Evolutionary conservation across 2,888 invertebrate species (phyloP).

Genomic region (Caenorhabditis doughertyi): DNA sequence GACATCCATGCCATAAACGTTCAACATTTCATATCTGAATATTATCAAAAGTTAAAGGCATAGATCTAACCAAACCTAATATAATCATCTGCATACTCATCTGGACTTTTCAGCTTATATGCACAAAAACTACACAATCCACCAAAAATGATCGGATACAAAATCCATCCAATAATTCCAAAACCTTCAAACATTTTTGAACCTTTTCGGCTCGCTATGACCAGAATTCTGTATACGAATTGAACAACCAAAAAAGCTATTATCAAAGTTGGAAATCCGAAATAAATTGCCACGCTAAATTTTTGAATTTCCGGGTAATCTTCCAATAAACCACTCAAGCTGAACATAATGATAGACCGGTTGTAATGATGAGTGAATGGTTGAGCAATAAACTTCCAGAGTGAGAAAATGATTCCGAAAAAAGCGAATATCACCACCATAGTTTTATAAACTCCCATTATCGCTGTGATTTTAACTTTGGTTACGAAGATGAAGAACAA

Average conservation of each 20-base stretch:
- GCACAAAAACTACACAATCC: background rate
- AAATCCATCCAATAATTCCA: background rate
- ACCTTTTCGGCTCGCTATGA: background rate
- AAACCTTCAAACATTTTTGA: background rate
- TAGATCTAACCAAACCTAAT: background rate
- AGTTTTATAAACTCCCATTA: background rate
- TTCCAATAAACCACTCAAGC: background rate
- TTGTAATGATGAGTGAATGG: background rate
- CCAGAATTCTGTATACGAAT: background rate
- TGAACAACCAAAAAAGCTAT: background rate
- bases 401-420: background rate
- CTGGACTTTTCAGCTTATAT: background rate
- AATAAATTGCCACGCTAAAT: background rate
- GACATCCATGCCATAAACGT: background rate
- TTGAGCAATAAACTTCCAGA: background rate
- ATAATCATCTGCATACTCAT: slow-evolving; percentile 14
- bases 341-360: background rate
- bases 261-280: background rate
- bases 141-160: background rate
- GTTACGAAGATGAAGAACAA: background rate
- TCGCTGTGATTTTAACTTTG: background rate
- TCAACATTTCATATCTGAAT: background rate
- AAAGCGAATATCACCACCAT: background rate
- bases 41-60: background rate
- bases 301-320: background rate